These are phyloP conservation scores for Xestia ashworthii DNA, from an alignment of 2,888 invertebrate genomes.

Conservation along the genomic window DNA sequence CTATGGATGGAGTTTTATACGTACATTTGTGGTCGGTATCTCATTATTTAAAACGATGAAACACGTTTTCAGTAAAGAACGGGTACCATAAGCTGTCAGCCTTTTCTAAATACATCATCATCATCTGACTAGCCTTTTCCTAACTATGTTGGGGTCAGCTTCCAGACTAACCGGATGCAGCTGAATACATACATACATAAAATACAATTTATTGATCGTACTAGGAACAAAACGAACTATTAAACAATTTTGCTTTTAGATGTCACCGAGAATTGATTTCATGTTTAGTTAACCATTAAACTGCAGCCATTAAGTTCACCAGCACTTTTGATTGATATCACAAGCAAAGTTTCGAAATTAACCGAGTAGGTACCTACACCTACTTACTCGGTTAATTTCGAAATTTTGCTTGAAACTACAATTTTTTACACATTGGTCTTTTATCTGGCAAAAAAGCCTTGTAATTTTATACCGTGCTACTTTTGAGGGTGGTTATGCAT, in stretches of 20 bases:
- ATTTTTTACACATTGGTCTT: background rate
- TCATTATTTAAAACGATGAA: background rate
- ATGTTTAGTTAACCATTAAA: background rate
- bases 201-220: background rate
- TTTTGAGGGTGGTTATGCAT: background rate
- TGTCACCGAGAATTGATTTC: background rate
- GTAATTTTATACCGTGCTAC: background rate
- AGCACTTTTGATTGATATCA: background rate
- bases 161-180: too few relatives aligned
- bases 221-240: background rate
- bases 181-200: too few relatives aligned
- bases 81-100: background rate
- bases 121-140: too few relatives aligned
- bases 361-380: too few relatives aligned
- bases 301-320: background rate
- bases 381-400: too few relatives aligned
- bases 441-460: background rate
- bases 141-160: too few relatives aligned
- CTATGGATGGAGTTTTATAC: slow-evolving; percentile 18
- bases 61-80: background rate
- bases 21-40: background rate
- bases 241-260: background rate
- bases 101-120: background rate
- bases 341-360: too few relatives aligned
- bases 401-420: background rate